Percentiles rank a stretch among this genome's conserved stretches.
Evolutionary conservation across 2,797 vertebrate genomes (phyloP).

Genomic region (Perodicticus potto): DNA sequence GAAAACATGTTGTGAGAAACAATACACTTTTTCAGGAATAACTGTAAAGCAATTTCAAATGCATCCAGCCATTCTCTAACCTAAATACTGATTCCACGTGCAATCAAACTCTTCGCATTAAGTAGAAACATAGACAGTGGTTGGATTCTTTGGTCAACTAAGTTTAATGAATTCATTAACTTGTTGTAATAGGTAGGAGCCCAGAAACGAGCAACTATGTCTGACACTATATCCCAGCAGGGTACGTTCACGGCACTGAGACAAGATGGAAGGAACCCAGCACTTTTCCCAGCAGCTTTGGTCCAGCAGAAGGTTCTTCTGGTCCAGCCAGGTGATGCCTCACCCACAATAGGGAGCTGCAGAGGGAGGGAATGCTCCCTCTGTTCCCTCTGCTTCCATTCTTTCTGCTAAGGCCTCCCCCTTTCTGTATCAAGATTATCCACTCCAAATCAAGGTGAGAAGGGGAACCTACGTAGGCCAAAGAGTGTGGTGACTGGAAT

Average conservation of each 20-base stretch:
- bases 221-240: neutral
- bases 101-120: neutral
- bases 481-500: neutral
- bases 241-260: neutral
- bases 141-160: neutral
- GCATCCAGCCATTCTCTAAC: neutral
- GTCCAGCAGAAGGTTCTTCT: neutral
- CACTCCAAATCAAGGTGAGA: neutral
- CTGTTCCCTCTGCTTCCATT: neutral
- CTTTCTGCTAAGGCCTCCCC: neutral
- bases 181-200: neutral
- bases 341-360: rapidly evolving
- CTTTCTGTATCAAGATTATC: too few relatives aligned
- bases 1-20: neutral
- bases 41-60: neutral
- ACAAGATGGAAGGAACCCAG: neutral
- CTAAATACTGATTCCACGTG: neutral
- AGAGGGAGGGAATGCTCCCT: neutral
- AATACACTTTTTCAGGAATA: neutral
- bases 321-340: neutral
- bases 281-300: neutral
- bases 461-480: neutral
- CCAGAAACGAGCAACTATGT: neutral
- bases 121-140: neutral
- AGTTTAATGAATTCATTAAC: neutral